Percentiles rank a stretch among this genome's conserved stretches.
Conservation (phyloP, 2,113 vertebrate genomes). For the Ochotona princeps region DNA sequence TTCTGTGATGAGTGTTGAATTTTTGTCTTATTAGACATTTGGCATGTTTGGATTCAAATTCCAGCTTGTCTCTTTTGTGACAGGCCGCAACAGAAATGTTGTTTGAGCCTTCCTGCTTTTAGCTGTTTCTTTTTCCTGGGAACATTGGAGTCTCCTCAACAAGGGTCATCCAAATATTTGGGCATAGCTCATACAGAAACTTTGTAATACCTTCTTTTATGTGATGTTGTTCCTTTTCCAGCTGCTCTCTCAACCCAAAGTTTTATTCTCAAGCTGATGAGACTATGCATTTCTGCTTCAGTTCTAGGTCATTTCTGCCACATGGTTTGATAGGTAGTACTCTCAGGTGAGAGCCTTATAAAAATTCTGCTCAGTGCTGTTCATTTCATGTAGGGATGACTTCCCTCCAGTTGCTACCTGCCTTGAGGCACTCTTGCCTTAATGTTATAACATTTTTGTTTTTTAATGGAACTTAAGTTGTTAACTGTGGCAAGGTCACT, state of each 20-base stretch:
- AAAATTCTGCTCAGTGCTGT: neutral
- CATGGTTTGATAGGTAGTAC: neutral
- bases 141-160: neutral
- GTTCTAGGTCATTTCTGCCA: neutral
- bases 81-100: neutral
- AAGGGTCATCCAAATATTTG: neutral
- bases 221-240: neutral
- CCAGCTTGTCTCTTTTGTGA: neutral
- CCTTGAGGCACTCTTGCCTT: slow-evolving; percentile 1
- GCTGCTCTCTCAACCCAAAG: neutral
- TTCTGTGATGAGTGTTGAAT: neutral
- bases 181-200: neutral
- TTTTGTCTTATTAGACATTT: neutral
- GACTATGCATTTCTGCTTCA: neutral
- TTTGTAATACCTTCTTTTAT: neutral
- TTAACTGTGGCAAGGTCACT: neutral
- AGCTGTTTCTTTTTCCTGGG: slow-evolving; percentile 23
- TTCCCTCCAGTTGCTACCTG: slow-evolving; percentile 3
- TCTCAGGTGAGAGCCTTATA: neutral
- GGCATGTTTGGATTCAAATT: neutral
- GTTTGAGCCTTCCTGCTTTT: slow-evolving; percentile 27
- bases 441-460: neutral
- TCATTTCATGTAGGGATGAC: neutral
- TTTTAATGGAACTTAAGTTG: neutral
- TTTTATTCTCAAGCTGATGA: neutral